phyloP scores from a whole-genome alignment of 2,113 vertebrate genomes.

The Glareola pratincola region DNA sequence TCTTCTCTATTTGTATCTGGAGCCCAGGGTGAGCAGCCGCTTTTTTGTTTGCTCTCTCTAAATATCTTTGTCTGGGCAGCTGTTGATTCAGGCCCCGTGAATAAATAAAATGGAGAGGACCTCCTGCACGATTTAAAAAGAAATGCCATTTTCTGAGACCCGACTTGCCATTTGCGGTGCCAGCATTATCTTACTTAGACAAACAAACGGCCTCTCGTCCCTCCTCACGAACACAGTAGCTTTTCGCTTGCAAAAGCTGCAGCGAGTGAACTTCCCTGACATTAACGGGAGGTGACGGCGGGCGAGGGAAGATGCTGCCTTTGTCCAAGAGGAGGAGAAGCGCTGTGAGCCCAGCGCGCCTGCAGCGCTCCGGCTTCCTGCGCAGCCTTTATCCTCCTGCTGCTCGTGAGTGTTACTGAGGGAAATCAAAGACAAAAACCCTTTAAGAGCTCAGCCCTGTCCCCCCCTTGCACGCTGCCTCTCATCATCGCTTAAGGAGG shows the following conservation, averaged over 20 bases:
- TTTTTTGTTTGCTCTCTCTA: conserved; percentile 13
- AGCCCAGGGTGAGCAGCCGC: background rate
- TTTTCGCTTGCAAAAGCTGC: background rate
- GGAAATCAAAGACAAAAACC: background rate
- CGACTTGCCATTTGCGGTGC: background rate
- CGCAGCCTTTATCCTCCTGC: background rate
- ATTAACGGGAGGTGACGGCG: background rate
- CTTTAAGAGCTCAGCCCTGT: background rate
- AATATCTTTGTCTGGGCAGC: conserved; percentile 19
- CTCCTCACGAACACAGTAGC: background rate
- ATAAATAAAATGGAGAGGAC: background rate
- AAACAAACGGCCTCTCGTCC: background rate
- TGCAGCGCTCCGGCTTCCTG: background rate
- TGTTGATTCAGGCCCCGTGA: background rate
- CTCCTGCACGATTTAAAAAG: background rate
- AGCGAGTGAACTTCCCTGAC: conserved; percentile 23
- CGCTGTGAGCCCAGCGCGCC: background rate
- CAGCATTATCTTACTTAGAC: background rate
- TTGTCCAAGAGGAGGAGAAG: background rate
- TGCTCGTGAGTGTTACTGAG: background rate
- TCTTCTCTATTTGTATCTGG: background rate
- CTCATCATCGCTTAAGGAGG: background rate
- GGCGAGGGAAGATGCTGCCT: background rate
- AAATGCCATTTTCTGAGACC: background rate
- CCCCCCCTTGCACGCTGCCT: accelerated